These are phyloP conservation scores for Echinometra lucunter DNA, from an alignment of 53 echinoderm and acorn worm genomes.

Conservation along the genomic window DNA sequence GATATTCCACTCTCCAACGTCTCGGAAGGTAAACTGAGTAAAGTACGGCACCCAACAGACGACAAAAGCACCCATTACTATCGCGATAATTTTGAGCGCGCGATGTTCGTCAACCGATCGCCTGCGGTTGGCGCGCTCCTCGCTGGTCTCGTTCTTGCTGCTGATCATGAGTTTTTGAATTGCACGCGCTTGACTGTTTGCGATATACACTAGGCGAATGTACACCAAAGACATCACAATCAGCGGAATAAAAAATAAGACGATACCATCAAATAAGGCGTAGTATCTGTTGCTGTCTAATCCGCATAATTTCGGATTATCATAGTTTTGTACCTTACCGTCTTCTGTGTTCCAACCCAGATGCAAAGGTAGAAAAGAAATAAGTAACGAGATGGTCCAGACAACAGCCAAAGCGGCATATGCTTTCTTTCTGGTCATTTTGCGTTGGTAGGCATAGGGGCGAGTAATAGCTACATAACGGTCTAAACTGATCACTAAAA, in stretches of 20 bases:
- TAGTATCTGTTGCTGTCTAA: constrained; percentile 74
- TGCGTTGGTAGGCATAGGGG: constrained; percentile 83
- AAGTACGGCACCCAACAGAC: constrained; percentile 98
- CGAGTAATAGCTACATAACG: constrained; percentile 89
- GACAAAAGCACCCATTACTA: constrained; percentile 93
- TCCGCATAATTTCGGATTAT: constrained; percentile 69
- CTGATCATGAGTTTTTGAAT: constrained; percentile 79
- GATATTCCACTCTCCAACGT: constrained; percentile 68
- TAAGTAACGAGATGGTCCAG: constrained; percentile 84
- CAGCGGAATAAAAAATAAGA: constrained; percentile 88
- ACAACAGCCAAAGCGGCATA: constrained; percentile 74
- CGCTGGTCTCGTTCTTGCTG: constrained; percentile 44
- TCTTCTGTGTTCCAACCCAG: constrained; percentile 87
- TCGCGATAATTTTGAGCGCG: constrained; percentile 94
- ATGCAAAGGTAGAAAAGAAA: constrained; percentile 90
- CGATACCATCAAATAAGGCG: constrained; percentile 86
- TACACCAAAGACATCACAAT: constrained; percentile 84
- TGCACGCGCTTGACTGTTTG: constrained; percentile 86
- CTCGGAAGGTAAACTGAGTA: constrained; percentile 85
- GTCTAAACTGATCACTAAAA: constrained; percentile 89
- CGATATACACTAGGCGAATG: constrained; percentile 82
- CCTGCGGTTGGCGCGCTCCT: constrained; percentile 74
- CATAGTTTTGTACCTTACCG: constrained; percentile 80
- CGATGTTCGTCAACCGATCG: constrained; percentile 88
- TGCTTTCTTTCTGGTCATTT: constrained; percentile 81